Evolutionary conservation across 2,797 vertebrate genomes (phyloP), one percentile per base, ranked within the genome.

Genomic region (Antennarius maculatus): DNA sequence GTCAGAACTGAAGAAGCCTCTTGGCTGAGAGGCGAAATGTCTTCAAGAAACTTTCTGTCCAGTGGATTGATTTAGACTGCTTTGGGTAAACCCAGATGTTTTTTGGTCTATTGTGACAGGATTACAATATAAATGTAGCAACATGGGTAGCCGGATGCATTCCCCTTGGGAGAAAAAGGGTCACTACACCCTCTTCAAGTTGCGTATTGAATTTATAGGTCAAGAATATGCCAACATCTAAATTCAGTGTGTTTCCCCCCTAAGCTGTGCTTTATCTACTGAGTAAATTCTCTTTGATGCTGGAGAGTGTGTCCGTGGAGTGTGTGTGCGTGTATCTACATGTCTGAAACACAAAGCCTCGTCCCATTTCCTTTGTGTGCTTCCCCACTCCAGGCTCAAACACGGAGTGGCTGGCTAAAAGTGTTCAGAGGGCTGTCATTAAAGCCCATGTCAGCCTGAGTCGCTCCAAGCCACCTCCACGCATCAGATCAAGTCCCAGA

Each of bases 151-250:
- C 31, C 5, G 31, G 31, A 34, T 8, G 31, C 8, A 8, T 34
- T 34, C 31, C 8, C 3, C 31, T 34, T 34, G 5, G 31, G 8
- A 6, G 31, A 5, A 34, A 34, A 23, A 23, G 31, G 8, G 41
- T 70, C 67, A 34, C 67, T 39, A 62, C 57, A 75, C 68, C 71
- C 64, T 77, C 41, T 65, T 71, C 54, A 76, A 78, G 79, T 43
- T 8, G 8, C 5, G 1, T 34, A 34, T 34, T 34, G 8, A 5
- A 5, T 34, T 34, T 34, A 34, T 8, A 79, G 71, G 57, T 54
- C 81, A 66, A 77, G 61, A 69, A 71, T 88, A 79, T 79, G 61
- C 57, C 57, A 58, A 66, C 64, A 57, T 81, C 79, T 81, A 57
- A 87, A 82, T 73, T 61, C 57, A 67, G 66, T 46, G 56, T 71